Evolutionary conservation across 1,140 invertebrate genomes (phyloP), one percentile per base, ranked within the genome.

Genomic region (Magallana ariakensis): DNA sequence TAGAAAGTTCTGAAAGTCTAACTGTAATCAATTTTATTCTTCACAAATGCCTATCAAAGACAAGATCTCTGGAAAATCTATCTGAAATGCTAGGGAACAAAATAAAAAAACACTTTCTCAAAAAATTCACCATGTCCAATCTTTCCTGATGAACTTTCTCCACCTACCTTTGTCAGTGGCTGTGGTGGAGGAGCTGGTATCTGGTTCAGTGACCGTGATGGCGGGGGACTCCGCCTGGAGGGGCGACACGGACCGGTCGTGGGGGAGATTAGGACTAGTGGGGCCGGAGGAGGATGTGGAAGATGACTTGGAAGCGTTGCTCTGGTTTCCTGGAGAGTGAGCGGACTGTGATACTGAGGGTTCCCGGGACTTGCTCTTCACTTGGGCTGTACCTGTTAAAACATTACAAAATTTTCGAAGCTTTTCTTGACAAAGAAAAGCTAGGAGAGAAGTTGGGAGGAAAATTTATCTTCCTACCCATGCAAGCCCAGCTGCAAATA

Each of bases 151-250:
- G 3, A 46, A 46, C 33, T n/a, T n/a, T n/a, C n/a, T n/a, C n/a
- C n/a, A 46, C 33, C 5, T 46, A 46, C 33, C 33, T 46, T 46
- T 46, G 33, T 60, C 57, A 26, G 55, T 84, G 8, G 56, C 53
- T 58, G 82, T 58, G 57, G 82, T 86, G 75, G 93, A 90, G 81
- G 94, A 94, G 87, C 95, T 95, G n/a, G 95, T 95, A 88, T 95
- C 95, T 56, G 95, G 95, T 91, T 95, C 95, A 19, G 95, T 94
- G n/a, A 95, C 93, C 46, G 93, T 93, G 86, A 95, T 92, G 33
- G 91, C 88, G n/a, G 91, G 89, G 5, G 91, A 90, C 19, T 90
- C 84, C 8, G 89, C 83, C 80, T 91, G 90, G 85, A 89, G 88
- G 87, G 92, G 55, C 56, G 92, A 92, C 62, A 90, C 80, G 80